phyloP scores from a whole-genome alignment of 2,888 invertebrate genomes.

The Doris montereyensis region DNA sequence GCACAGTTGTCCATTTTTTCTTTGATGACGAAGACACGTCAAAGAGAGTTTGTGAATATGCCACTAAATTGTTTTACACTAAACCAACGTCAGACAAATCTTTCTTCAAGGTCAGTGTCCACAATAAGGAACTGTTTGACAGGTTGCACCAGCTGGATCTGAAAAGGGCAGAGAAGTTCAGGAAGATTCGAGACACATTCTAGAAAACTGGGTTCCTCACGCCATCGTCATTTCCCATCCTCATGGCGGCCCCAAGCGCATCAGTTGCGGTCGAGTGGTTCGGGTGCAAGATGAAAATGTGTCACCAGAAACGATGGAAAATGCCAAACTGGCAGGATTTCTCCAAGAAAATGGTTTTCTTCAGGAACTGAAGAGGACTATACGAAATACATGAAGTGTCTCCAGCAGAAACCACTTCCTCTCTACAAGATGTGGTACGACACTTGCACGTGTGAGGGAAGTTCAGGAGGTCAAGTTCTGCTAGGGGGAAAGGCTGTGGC shows the following conservation, averaged over 20 bases:
- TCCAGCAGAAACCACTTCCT: constrained; percentile 9
- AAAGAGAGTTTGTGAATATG: constrained; percentile 21
- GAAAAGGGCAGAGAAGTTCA: neutral
- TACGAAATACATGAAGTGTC: constrained; percentile 23
- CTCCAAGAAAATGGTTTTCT: constrained; percentile 29
- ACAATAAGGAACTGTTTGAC: constrained; percentile 21
- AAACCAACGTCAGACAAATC: constrained; percentile 34
- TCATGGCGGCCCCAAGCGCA: constrained; percentile 31
- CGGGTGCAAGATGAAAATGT: constrained; percentile 21
- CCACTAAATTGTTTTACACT: constrained; percentile 28
- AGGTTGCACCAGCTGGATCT: constrained; percentile 5
- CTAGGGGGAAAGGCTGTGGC: constrained; percentile 10
- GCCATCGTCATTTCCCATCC: constrained; percentile 36
- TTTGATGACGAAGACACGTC: constrained; percentile 9
- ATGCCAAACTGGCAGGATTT: constrained; percentile 17
- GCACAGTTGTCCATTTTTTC: constrained; percentile 30
- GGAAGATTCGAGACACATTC: too few species aligned
- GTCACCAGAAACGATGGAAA: constrained; percentile 17
- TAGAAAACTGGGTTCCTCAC: neutral
- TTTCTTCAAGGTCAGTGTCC: constrained; percentile 29
- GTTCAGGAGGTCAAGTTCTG: constrained; percentile 30
- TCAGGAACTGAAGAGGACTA: constrained; percentile 26
- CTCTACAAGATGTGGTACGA: constrained; percentile 33
- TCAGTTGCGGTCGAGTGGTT: constrained; percentile 21
- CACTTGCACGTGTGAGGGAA: constrained; percentile 27